Evolutionary conservation across 2,888 invertebrate genomes (phyloP).

Genomic region (Coleophora flavipennella): DNA sequence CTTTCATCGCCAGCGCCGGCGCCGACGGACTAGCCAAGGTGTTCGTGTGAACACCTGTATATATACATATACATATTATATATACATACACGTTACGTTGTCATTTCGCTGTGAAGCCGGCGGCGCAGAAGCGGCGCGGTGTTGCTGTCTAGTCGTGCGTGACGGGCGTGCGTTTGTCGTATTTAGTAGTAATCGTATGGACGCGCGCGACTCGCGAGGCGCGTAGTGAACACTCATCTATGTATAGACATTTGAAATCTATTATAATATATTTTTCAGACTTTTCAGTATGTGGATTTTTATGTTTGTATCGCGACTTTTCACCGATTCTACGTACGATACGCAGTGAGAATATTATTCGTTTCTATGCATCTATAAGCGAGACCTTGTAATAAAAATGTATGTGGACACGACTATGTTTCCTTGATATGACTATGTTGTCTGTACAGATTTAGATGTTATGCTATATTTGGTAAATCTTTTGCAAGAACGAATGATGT

Average conservation of each 20-base stretch:
- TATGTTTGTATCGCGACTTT: slow-evolving; percentile 67
- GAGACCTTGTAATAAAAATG: slow-evolving; percentile 57
- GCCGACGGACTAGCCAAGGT: slow-evolving; percentile 99
- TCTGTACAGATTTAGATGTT: slow-evolving; percentile 66
- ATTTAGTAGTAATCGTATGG: slow-evolving; percentile 43
- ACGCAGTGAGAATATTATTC: slow-evolving; percentile 58
- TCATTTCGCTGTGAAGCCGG: slow-evolving; percentile 28
- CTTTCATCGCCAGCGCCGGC: slow-evolving; percentile 98
- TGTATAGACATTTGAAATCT: slow-evolving; percentile 71
- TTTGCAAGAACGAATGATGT: slow-evolving; percentile 56
- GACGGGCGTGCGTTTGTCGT: slow-evolving; percentile 34
- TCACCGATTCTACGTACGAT: slow-evolving; percentile 56
- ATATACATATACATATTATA: slow-evolving; percentile 24
- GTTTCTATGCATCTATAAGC: slow-evolving; percentile 57
- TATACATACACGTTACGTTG: slow-evolving; percentile 38
- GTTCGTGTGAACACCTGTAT: slow-evolving; percentile 83
- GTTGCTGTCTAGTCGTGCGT: slow-evolving; percentile 3
- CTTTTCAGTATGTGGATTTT: slow-evolving; percentile 65
- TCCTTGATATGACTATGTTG: slow-evolving; percentile 48
- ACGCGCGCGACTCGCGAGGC: slow-evolving; percentile 49
- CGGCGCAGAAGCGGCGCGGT: slow-evolving; percentile 13
- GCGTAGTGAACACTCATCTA: slow-evolving; percentile 65
- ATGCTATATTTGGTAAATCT: slow-evolving; percentile 55
- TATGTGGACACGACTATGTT: slow-evolving; percentile 45
- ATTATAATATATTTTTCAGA: slow-evolving; percentile 71